A percentile compares a stretch with the other conserved stretches of the same genome.
phyloP scores from a whole-genome alignment of 2,888 invertebrate species.

The Chironomus riparius region DNA sequence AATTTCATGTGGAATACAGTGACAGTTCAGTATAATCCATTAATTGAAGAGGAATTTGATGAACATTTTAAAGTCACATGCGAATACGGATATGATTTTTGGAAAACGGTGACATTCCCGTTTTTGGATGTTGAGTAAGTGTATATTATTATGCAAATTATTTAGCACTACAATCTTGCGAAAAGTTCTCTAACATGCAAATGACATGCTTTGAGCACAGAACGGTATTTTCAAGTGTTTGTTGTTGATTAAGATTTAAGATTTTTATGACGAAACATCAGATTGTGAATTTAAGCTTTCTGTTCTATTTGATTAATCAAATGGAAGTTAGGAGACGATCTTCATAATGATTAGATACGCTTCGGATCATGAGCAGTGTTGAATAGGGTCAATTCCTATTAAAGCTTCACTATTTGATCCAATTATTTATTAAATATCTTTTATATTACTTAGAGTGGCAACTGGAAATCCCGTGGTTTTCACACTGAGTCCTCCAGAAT shows the following conservation, averaged over 20 bases:
- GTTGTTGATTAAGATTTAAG: too few relatives aligned
- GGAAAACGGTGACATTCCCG: constrained; percentile 93
- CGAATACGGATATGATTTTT: constrained; percentile 92
- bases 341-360: too few relatives aligned
- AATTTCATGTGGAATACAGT: constrained; percentile 96
- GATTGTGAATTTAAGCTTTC: too few relatives aligned
- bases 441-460: constrained; percentile 62
- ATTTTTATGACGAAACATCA: too few relatives aligned
- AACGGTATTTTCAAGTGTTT: too few relatives aligned
- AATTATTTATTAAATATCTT: too few relatives aligned
- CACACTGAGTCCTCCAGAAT: constrained; percentile 85
- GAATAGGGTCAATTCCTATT: too few relatives aligned
- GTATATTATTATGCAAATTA: neutral
- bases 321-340: too few relatives aligned
- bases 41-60: constrained; percentile 89
- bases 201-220: constrained; percentile 2
- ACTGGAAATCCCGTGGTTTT: constrained; percentile 92
- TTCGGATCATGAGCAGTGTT: too few relatives aligned
- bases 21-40: constrained; percentile 85
- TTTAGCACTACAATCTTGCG: neutral
- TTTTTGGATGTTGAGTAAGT: constrained; percentile 91
- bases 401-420: too few relatives aligned
- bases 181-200: neutral
- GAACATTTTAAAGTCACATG: constrained; percentile 94
- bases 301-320: too few relatives aligned